Evolutionary conservation across 1,140 invertebrate species (phyloP), one percentile per base, ranked within the genome.

Genomic region (Drosophila arawakana): DNA sequence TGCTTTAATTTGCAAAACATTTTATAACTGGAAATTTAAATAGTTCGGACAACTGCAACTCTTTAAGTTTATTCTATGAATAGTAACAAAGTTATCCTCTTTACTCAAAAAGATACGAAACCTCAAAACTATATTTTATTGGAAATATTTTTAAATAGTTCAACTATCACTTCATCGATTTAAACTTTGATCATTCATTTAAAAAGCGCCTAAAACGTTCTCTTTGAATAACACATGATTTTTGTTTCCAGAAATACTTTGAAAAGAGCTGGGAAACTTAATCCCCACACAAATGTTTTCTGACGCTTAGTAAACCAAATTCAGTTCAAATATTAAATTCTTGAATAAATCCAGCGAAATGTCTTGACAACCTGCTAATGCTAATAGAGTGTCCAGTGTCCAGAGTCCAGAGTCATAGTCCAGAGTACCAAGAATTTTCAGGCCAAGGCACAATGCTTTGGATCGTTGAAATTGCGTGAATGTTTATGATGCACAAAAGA

Each of bases 401-500:
- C 18, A 79, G 75, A 78, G 78, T 52, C 73, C 58, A 66, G 55
- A 34, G 37, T 50, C 9, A 25, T 21, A 58, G 74, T 39, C 41
- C 15, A 41, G 30, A 55, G 52, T 62, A 65, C 39, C 25, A 13
- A 39, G 55, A 30, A 25, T 25, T 60, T 54, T 34, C 49, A 34
- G 60, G 61, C 61, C 69, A 72, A 13, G 69, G 59, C 49, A 18
- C 52, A 13, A 34, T 41, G n/a, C 34, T 7, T 30, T 37, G 62
- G 62, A 66, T 73, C 74, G 43, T 67, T 67, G 50, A 72, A 73
- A 83, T 71, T 82, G 76, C 65, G 50, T 52, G 77, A 58, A 73
- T 89, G 80, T 80, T 88, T 84, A 89, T 89, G 84, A 73, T 54
- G 69, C 46, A 54, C 59, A 70, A 70, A 69, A 71, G 52, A 35